Base-by-base conservation (phyloP, 2,113 vertebrate species). In the Melanocharis versteri region DNA sequence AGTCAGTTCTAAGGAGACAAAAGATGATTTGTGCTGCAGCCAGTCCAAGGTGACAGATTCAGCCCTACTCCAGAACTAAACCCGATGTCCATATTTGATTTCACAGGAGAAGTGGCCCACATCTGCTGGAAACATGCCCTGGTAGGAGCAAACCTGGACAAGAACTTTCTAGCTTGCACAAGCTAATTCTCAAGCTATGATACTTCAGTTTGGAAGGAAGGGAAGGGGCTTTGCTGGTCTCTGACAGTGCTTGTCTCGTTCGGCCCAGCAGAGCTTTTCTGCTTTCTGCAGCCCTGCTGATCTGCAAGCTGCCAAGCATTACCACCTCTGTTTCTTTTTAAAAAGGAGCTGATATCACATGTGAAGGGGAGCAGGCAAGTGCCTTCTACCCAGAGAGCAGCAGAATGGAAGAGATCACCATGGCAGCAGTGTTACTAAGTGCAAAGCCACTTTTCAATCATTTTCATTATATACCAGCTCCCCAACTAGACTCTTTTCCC, bases 361-460 rank as follows among this genome's bases (percentile, higher is more conserved):
- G n/a, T 65, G 93, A 93, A 77, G 89, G 45, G 89, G 80, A 96
- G 50, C 62, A 73, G 80, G 87, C 87, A 85, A 96, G 78, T 61
- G 91, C 89, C 92, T 91, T 93, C 85, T 80, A 89, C 86, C 65
- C 89, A 89, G 93, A 22, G 7, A 95, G 93, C 82, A 87, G 75
- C 82, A 90, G 92, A 92, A 92, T 80, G 82, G 93, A 83, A 81
- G 81, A 82, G 87, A 96, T 97, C 97, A 94, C 96, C 96, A 96
- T 97, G 96, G 93, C 89, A 97, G 97, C 95, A 69, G 70, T 15
- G 48, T 90, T 94, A 96, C 93, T 94, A 92, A 95, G 92, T 71
- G 90, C 90, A 96, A 97, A 96, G 83, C 88, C 93, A 94, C 96
- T 93, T 96, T 97, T 94, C 95, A 87, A 66, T 96, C 70, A 87